Conservation (phyloP, 2,797 vertebrate genomes). For the Scyliorhinus canicula region DNA sequence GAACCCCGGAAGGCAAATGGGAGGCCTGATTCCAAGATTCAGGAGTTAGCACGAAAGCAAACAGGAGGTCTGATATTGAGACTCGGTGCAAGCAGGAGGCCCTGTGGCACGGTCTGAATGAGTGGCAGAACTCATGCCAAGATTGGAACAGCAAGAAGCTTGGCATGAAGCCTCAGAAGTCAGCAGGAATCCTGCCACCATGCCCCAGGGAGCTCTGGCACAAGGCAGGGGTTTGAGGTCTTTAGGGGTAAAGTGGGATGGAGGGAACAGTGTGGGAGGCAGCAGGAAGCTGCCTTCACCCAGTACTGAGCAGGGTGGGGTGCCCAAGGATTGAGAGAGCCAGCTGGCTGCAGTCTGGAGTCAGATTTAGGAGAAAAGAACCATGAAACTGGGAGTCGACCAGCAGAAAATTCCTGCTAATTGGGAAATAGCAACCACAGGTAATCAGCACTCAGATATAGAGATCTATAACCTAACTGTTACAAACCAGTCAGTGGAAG, state of each 20-base stretch:
- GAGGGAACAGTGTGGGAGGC: no score
- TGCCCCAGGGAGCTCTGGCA: conserved; percentile 20
- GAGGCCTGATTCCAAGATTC: conserved; percentile 21
- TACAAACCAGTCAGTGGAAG: neutral
- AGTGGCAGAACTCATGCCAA: conserved; percentile 25
- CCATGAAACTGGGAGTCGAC: neutral
- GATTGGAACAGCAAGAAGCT: neutral
- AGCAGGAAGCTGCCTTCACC: neutral
- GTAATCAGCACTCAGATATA: neutral
- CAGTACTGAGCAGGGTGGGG: neutral
- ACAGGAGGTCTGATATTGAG: conserved; percentile 20
- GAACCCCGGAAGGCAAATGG: conserved; percentile 29
- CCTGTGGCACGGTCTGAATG: neutral
- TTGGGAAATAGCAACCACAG: neutral
- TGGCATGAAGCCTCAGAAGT: neutral
- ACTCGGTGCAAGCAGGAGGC: conserved; percentile 23
- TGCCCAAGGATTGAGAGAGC: neutral
- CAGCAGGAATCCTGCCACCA: neutral
- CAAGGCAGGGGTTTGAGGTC: neutral
- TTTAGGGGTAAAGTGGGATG: neutral
- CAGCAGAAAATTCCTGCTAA: neutral
- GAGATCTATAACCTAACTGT: neutral
- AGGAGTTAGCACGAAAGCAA: conserved; percentile 3
- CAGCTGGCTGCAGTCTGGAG: neutral
- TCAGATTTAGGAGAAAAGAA: neutral